Percentiles rank a stretch among this genome's conserved stretches.
phyloP scores from a whole-genome alignment of 2,113 vertebrate species.

The Corynorhinus townsendii region DNA sequence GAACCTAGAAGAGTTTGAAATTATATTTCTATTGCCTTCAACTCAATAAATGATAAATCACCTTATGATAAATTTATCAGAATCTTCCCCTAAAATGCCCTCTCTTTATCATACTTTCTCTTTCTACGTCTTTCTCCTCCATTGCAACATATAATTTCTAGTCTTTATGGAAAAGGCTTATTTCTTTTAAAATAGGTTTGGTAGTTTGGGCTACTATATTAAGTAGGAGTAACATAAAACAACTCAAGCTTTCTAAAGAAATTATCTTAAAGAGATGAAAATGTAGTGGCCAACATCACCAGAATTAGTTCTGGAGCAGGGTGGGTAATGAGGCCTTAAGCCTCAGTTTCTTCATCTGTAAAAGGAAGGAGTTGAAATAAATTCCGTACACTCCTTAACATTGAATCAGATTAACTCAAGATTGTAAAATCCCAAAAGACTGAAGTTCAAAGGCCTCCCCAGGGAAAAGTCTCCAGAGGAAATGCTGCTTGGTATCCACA shows the following conservation, averaged over 20 bases:
- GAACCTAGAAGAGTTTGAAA: slow-evolving; percentile 19
- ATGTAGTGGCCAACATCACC: neutral
- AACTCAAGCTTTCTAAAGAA: neutral
- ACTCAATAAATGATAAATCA: slow-evolving; percentile 60
- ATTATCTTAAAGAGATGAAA: neutral
- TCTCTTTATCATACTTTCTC: neutral
- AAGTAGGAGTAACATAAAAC: neutral
- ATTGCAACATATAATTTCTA: neutral
- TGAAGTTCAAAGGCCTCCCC: neutral
- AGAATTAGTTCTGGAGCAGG: neutral
- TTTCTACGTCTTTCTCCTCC: neutral
- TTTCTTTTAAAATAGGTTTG: slow-evolving; percentile 21
- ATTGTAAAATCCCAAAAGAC: neutral
- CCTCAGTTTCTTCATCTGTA: slow-evolving; percentile 16
- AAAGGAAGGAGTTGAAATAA: neutral
- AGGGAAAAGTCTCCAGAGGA: slow-evolving; percentile 1
- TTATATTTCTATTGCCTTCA: slow-evolving; percentile 26
- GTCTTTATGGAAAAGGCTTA: slow-evolving; percentile 5
- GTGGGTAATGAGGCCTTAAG: neutral
- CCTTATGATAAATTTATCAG: slow-evolving; percentile 49
- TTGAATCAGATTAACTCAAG: neutral
- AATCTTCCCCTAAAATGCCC: neutral
- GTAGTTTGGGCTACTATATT: neutral
- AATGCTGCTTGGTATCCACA: neutral
- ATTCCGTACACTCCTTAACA: neutral